A percentile compares a stretch with the other conserved stretches of the same genome.
Conservation (phyloP, 2,888 invertebrate species). For the Arctia plantaginis region DNA sequence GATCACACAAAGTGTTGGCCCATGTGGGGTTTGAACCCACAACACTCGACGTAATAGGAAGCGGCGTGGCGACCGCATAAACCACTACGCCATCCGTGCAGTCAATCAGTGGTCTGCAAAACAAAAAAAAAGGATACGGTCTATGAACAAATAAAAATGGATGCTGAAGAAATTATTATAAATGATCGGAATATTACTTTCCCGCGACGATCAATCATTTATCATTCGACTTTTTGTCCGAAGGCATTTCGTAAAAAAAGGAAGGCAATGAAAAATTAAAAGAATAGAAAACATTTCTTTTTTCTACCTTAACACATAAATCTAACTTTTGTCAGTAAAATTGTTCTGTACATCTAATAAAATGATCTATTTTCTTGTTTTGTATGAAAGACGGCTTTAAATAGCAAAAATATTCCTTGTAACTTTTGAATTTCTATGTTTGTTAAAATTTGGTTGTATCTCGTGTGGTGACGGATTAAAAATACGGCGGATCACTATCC, state of each 20-base stretch:
- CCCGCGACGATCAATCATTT: slow-evolving; percentile 43
- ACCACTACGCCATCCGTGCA: no score
- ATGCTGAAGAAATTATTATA: slow-evolving; percentile 37
- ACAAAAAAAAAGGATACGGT: neutral
- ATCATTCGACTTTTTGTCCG: slow-evolving; percentile 26
- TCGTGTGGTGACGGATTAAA: no score
- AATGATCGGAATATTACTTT: slow-evolving; percentile 37
- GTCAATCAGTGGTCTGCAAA: no score
- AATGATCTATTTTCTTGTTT: neutral
- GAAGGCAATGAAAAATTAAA: slow-evolving; percentile 44
- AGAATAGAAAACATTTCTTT: slow-evolving; percentile 15
- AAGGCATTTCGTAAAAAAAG: slow-evolving; percentile 27
- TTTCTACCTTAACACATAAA: slow-evolving; percentile 15
- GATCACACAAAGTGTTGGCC: no score
- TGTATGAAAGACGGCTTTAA: no score
- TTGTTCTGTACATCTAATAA: neutral
- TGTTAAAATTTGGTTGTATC: no score
- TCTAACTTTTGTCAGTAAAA: slow-evolving; percentile 2
- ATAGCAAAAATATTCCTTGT: no score
- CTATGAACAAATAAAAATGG: slow-evolving; percentile 12
- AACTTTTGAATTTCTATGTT: no score
- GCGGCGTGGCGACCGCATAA: no score
- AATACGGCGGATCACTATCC: no score
- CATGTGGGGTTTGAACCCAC: no score
- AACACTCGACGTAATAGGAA: no score